Evolutionary conservation across 2,113 vertebrate species (phyloP).

Genomic region (Oreochromis tanganicae): DNA sequence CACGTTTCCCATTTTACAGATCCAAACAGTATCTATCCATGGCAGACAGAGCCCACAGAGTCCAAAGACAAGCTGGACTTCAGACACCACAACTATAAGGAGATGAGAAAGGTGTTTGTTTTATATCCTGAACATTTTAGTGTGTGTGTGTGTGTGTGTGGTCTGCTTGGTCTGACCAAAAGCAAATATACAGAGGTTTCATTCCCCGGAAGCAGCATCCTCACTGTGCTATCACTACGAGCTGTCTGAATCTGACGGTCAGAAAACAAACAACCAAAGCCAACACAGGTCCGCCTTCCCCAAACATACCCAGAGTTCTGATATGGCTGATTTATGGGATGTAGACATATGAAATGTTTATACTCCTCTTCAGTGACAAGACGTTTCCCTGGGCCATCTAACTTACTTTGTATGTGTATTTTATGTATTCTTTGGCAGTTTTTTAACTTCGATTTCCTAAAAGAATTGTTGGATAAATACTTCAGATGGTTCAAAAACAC

Average conservation of each 20-base stretch:
- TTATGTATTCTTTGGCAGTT: neutral
- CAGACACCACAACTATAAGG: constrained; percentile 90
- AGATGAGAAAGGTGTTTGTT: constrained; percentile 84
- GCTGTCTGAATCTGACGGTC: neutral
- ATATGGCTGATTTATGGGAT: neutral
- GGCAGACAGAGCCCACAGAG: constrained; percentile 70
- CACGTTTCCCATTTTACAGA: constrained; percentile 57
- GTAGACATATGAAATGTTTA: neutral
- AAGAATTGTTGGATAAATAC: neutral
- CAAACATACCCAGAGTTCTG: neutral
- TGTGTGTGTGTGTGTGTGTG: neutral
- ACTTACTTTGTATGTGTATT: neutral
- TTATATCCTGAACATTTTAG: neutral
- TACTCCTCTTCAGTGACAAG: neutral
- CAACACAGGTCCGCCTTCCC: neutral
- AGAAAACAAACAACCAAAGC: neutral
- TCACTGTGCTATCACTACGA: neutral
- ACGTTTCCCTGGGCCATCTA: neutral
- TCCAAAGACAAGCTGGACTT: constrained; percentile 83
- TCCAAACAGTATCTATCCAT: constrained; percentile 74
- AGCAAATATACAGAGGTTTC: constrained; percentile 34
- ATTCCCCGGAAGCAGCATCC: neutral
- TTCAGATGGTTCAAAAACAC: neutral
- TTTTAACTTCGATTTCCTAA: neutral
- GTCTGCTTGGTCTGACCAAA: neutral